Percentiles rank a stretch among this genome's conserved stretches.
Conservation (phyloP, 2,797 vertebrate species). For the Apogon talboti region DNA sequence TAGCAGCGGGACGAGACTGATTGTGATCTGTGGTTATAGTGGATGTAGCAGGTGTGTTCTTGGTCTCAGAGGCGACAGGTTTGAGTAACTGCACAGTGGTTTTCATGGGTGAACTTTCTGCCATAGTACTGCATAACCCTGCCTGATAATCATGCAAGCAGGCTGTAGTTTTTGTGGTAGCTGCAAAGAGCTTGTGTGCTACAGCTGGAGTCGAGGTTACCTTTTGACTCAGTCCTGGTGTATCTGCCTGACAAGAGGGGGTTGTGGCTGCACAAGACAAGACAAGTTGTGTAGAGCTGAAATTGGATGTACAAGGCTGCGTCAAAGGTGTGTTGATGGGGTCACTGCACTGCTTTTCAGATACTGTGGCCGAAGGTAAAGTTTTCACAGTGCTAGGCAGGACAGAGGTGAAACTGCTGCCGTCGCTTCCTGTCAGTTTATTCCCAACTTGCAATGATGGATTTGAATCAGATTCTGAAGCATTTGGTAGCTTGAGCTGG, state of each 20-base stretch:
- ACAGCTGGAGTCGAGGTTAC: constrained; percentile 6
- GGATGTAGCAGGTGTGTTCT: constrained; percentile 7
- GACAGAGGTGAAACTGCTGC: neutral
- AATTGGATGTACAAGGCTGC: constrained; percentile 23
- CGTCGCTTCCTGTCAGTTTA: constrained; percentile 7
- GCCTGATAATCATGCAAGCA: constrained; percentile 41
- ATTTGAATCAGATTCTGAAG: constrained; percentile 51
- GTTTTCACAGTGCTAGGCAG: constrained; percentile 23
- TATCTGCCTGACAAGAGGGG: constrained; percentile 18
- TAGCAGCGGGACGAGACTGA: constrained; percentile 13
- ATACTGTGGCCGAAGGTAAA: constrained; percentile 10
- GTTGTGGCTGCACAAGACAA: constrained; percentile 13
- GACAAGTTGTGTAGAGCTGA: constrained; percentile 1
- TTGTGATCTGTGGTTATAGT: constrained; percentile 31
- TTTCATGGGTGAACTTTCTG: constrained; percentile 40
- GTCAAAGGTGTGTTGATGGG: neutral
- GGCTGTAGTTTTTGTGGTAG: constrained; percentile 61
- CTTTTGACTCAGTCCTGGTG: constrained; percentile 16
- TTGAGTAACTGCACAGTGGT: constrained; percentile 16
- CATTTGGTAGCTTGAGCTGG: constrained; percentile 88
- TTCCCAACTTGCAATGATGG: constrained; percentile 17
- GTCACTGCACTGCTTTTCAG: constrained; percentile 8
- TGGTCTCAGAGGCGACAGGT: constrained; percentile 19
- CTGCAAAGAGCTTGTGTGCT: constrained; percentile 48
- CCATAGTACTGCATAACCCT: constrained; percentile 52